Conservation (phyloP, 1,140 invertebrate genomes). For the Drosophila repleta region DNA sequence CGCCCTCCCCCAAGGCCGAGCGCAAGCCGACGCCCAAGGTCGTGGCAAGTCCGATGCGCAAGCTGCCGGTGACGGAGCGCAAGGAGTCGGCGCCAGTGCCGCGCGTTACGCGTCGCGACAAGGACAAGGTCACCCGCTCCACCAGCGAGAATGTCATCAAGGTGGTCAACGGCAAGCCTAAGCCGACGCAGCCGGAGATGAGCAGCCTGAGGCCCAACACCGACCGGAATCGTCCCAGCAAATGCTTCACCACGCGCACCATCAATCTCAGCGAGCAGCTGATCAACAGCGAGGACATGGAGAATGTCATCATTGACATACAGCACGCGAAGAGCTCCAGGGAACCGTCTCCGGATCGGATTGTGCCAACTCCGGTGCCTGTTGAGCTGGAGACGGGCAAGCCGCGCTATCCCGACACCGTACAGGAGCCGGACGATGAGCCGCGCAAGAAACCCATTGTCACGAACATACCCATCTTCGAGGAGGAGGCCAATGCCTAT, state of each 20-base stretch:
- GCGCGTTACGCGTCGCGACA: conserved; percentile 82
- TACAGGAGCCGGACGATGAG: conserved; percentile 89
- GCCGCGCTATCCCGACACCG: conserved; percentile 88
- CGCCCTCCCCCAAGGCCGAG: conserved; percentile 63
- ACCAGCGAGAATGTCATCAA: conserved; percentile 86
- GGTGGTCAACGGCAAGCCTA: conserved; percentile 73
- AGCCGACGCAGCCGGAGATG: conserved; percentile 68
- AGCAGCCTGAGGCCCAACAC: conserved; percentile 34
- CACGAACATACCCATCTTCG: conserved; percentile 82
- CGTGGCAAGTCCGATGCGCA: conserved; percentile 32
- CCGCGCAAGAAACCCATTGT: conserved; percentile 82
- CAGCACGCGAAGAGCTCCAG: conserved; percentile 89
- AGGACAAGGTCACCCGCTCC: conserved; percentile 85
- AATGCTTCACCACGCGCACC: conserved; percentile 80
- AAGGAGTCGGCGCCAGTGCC: conserved; percentile 79
- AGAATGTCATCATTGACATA: conserved; percentile 86
- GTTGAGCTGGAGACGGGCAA: conserved; percentile 86
- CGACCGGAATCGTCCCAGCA: conserved; percentile 68
- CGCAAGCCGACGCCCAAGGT: conserved; percentile 57
- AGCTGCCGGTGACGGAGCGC: conserved; percentile 72
- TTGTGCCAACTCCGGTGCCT: conserved; percentile 87
- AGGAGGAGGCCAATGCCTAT: conserved; percentile 76
- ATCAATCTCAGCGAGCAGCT: conserved; percentile 83
- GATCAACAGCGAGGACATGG: conserved; percentile 82
- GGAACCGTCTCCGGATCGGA: conserved; percentile 88